phyloP scores from a whole-genome alignment of 2,888 invertebrate genomes.

The Aelia acuminata region DNA sequence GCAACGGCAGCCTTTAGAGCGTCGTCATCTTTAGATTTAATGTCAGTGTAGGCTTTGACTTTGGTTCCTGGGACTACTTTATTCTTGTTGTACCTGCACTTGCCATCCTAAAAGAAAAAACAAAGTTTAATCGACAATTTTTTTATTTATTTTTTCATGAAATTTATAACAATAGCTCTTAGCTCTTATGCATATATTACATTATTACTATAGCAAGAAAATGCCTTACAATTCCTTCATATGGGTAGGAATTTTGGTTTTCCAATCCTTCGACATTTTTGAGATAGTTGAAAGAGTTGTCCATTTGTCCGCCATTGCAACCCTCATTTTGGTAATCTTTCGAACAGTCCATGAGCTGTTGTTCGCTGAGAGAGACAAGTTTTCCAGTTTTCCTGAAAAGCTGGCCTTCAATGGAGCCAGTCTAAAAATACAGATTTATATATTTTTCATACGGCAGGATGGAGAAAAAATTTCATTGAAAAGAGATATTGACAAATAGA shows the following conservation, averaged over 20 bases:
- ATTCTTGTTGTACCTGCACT: conserved; percentile 35
- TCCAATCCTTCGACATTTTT: background rate
- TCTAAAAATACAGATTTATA: background rate
- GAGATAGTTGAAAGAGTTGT: background rate
- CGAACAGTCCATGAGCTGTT: background rate
- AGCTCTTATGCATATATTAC: too few species aligned
- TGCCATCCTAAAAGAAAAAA: background rate
- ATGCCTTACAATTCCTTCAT: background rate
- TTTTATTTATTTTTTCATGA: too few species aligned
- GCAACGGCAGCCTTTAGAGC: conserved; percentile 23
- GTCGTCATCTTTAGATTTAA: background rate
- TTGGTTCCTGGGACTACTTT: background rate
- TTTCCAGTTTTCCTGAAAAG: background rate
- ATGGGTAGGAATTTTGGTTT: background rate
- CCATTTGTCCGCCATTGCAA: background rate
- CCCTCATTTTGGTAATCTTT: background rate
- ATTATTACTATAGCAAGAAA: background rate
- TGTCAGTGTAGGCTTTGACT: conserved; percentile 20
- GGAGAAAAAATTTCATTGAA: too few species aligned
- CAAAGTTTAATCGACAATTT: too few species aligned
- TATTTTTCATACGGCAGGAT: too few species aligned
- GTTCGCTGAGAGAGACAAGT: background rate
- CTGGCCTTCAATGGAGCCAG: background rate
- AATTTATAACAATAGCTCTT: too few species aligned
- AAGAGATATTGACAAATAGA: too few species aligned